Conservation (phyloP, 2,113 vertebrate species). For the Hippocampus guttulatus region DNA sequence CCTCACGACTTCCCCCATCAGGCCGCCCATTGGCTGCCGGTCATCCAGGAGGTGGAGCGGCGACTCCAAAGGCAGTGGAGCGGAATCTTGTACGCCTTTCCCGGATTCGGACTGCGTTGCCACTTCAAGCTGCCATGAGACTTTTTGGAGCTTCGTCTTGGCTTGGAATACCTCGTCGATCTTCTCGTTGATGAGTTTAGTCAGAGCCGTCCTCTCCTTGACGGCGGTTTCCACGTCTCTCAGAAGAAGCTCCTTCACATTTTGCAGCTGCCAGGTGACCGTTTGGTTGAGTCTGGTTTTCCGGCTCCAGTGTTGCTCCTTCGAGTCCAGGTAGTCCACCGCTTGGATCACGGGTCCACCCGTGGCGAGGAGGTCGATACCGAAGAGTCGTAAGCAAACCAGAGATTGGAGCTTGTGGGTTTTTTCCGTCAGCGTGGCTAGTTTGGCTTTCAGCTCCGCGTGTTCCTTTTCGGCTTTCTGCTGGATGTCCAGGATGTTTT, state of each 20-base stretch:
- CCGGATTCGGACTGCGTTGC: not conserved
- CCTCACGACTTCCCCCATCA: not conserved
- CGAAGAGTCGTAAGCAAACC: not conserved
- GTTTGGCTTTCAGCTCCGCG: not conserved
- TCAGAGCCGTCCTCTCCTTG: constrained; percentile 5
- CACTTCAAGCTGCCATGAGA: not conserved
- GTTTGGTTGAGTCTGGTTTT: constrained; percentile 8
- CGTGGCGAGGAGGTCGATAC: not conserved
- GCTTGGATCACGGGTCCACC: not conserved
- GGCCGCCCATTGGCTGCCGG: not conserved
- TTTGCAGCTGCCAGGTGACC: constrained; percentile 2
- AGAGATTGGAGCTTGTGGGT: not conserved
- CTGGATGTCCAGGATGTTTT: constrained; percentile 2
- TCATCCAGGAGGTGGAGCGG: constrained; percentile 2
- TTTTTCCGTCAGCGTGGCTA: not conserved
- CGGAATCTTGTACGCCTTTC: not conserved
- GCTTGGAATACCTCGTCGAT: not conserved
- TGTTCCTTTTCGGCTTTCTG: not conserved
- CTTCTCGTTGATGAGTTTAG: constrained; percentile 7
- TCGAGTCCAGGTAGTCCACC: not conserved
- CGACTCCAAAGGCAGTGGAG: not conserved
- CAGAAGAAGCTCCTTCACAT: constrained; percentile 7
- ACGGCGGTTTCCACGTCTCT: constrained; percentile 2
- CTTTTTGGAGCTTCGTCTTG: not conserved
- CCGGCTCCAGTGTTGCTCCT: constrained; percentile 2